Evolutionary conservation across 2,797 vertebrate species (phyloP), one percentile per base, ranked within the genome.

Genomic region (Leptatherina wallacei): DNA sequence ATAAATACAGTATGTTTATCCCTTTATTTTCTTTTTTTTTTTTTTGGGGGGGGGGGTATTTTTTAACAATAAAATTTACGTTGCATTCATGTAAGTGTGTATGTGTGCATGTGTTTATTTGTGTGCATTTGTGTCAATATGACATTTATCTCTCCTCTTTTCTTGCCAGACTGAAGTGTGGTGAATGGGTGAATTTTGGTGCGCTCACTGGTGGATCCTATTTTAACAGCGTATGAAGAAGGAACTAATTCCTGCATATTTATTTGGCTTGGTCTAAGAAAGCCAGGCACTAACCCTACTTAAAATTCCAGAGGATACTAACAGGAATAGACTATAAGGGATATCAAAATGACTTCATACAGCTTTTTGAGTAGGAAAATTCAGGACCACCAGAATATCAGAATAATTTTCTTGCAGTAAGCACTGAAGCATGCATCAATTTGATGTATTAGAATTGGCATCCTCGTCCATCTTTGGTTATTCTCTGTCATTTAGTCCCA

Each of bases 211-310:
- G 71, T 80, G 81, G 70, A 83, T 88, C 78, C 87, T 88, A 89
- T 93, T 93, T 92, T 85, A 80, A 92, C 47, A 66, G 85, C 14
- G 57, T 83, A 69, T 73, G 70, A 88, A 85, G 70, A 89, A 88
- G 88, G 90, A 94, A 94, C 92, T 93, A 93, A 94, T 93, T 91
- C 86, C 85, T 81, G 91, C 81, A 91, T 93, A 90, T 94, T 92
- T 95, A 93, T 91, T 93, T 84, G 85, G 71, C 60, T 86, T 78
- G 82, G 80, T 80, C 63, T 80, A 80, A 86, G 87, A 82, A 85
- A 89, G 82, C 81, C 84, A 89, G 91, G 83, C 80, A 78, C 81
- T 78, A 87, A 86, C 76, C 81, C 81, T 83, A 77, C 86, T 93
- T 91, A 81, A 89, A 87, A 89, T 91, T 89, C 87, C 73, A 71